Evolutionary conservation across 2,888 invertebrate genomes (phyloP).

Genomic region (Dusona sp.): DNA sequence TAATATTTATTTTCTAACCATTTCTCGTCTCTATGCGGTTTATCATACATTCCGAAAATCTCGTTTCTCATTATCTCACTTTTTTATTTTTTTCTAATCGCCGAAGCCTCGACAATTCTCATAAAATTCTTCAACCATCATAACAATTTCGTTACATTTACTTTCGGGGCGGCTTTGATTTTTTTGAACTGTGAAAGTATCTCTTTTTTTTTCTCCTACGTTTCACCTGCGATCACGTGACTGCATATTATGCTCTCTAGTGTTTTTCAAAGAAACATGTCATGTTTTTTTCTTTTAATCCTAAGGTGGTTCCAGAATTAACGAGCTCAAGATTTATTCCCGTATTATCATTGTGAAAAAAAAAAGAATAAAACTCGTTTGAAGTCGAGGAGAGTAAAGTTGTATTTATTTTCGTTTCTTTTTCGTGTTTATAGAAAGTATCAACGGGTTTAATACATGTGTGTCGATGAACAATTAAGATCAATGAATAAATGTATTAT

Average conservation of each 20-base stretch:
- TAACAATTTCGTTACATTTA: not conserved
- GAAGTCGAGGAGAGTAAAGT: slow-evolving; percentile 14
- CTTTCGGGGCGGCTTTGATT: not conserved
- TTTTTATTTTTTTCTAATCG: not conserved
- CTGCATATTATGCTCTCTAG: not conserved
- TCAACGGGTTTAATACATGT: slow-evolving; percentile 23
- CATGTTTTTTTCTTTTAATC: not conserved
- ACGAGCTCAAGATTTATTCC: not conserved
- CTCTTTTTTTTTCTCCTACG: not conserved
- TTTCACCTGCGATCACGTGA: slow-evolving; percentile 19
- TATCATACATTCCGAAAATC: not conserved
- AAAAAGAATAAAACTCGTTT: slow-evolving; percentile 10
- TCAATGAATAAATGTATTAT: not conserved
- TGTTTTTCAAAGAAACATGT: not conserved
- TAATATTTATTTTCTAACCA: slow-evolving; percentile 53
- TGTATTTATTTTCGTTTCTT: slow-evolving; percentile 12
- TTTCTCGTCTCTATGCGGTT: not conserved
- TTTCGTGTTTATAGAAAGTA: slow-evolving; percentile 22
- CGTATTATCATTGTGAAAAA: not conserved
- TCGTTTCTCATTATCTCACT: not conserved
- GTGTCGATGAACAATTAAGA: slow-evolving; percentile 4
- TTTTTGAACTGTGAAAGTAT: slow-evolving; percentile 15
- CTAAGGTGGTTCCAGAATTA: not conserved
- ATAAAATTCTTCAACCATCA: not conserved
- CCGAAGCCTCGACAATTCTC: not conserved